Evolutionary conservation across 2,113 vertebrate genomes (phyloP).

Genomic region (Rhabdornis inornatus): DNA sequence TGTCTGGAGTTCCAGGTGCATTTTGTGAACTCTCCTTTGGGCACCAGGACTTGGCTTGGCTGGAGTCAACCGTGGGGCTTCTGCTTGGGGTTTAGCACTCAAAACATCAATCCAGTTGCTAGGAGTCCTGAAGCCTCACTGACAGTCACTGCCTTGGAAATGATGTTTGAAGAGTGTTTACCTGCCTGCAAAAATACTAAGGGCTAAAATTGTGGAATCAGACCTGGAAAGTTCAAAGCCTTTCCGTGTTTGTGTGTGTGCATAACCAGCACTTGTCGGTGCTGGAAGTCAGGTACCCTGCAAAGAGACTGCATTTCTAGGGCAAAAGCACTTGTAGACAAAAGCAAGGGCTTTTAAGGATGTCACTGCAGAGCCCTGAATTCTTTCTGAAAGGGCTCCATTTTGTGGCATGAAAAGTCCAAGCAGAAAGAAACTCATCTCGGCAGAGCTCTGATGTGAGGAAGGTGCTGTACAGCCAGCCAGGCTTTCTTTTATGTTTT

Average conservation of each 20-base stretch:
- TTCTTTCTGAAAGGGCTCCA: background rate
- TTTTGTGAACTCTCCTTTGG: background rate
- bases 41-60: background rate
- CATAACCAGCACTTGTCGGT: background rate
- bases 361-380: background rate
- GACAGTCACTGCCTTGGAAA: background rate
- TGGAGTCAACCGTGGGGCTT: background rate
- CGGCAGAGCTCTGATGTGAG: background rate
- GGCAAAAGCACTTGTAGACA: background rate
- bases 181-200: background rate
- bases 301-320: background rate
- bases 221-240: background rate
- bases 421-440: background rate
- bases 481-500: constrained; percentile 39
- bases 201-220: background rate
- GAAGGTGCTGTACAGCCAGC: background rate
- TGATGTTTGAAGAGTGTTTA: background rate
- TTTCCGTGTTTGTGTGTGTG: background rate
- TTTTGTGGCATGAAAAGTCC: background rate
- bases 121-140: background rate
- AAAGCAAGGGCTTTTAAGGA: constrained; percentile 5
- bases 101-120: background rate
- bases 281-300: background rate
- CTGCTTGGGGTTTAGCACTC: background rate
- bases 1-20: background rate